A percentile compares a stretch with the other conserved stretches of the same genome.
Evolutionary conservation across 2,797 vertebrate species (phyloP).

Genomic region (Pangasius krempfi): DNA sequence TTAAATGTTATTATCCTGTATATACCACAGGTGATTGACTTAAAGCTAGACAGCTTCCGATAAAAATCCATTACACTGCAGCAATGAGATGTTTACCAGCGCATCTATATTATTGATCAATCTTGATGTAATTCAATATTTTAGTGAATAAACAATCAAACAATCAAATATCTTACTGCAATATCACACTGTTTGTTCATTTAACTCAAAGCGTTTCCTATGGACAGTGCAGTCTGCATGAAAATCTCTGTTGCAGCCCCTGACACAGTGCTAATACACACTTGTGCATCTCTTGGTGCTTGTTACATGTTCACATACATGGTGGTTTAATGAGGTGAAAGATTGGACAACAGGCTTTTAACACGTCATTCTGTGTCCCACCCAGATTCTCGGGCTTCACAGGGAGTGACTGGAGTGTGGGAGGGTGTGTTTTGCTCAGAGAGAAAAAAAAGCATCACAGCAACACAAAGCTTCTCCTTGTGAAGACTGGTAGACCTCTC

Average conservation of each 20-base stretch:
- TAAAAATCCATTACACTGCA: not conserved
- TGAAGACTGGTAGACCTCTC: not conserved
- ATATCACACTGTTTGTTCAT: not conserved
- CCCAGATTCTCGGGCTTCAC: not conserved
- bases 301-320: not conserved
- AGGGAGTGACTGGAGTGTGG: not conserved
- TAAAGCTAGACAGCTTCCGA: too few relatives aligned
- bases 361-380: not conserved
- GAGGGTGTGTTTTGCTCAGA: not conserved
- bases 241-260: not conserved
- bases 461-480: not conserved
- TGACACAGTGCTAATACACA: not conserved
- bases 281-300: not conserved
- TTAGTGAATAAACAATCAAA: not conserved
- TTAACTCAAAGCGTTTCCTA: not conserved
- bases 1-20: not conserved
- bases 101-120: too few relatives aligned
- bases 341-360: not conserved
- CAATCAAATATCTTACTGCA: not conserved
- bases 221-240: not conserved
- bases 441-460: not conserved
- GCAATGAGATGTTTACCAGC: not conserved
- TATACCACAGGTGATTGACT: not conserved
- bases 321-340: not conserved
- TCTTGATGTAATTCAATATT: not conserved